Conservation (phyloP, 2,888 invertebrate species). For the Adineta ricciae region DNA sequence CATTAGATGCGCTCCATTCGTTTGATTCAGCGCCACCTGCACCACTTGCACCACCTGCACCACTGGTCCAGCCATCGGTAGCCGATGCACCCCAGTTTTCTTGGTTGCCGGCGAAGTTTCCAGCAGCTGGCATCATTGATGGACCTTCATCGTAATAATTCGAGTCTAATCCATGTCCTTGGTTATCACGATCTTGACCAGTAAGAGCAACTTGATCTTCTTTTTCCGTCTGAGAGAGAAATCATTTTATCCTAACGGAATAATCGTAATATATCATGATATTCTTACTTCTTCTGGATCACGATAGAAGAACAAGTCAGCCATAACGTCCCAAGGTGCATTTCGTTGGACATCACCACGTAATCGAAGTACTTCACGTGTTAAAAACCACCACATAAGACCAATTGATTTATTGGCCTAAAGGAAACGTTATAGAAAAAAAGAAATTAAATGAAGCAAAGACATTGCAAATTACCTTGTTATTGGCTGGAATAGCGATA, state of each 20-base stretch:
- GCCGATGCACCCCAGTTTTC: slow-evolving; percentile 9
- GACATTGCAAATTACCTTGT: slow-evolving; percentile 60
- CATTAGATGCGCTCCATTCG: not conserved
- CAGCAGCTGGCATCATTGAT: not conserved
- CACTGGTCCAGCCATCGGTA: not conserved
- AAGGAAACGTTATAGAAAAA: slow-evolving; percentile 6
- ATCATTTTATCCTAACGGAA: too few relatives aligned
- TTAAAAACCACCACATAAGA: slow-evolving; percentile 96
- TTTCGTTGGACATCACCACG: slow-evolving; percentile 83
- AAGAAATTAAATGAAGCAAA: not conserved
- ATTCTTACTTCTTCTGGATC: slow-evolving; percentile 53
- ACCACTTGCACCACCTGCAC: not conserved
- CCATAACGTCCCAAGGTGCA: slow-evolving; percentile 89
- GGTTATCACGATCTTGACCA: not conserved
- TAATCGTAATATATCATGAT: too few relatives aligned
- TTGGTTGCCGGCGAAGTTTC: not conserved
- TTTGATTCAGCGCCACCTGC: not conserved
- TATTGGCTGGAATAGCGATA: slow-evolving; percentile 97
- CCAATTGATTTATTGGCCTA: slow-evolving; percentile 85
- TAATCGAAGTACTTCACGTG: slow-evolving; percentile 81
- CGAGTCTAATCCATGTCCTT: not conserved
- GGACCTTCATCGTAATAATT: not conserved
- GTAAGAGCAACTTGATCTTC: not conserved
- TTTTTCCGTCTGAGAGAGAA: not conserved
- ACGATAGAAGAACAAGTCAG: slow-evolving; percentile 97